Evolutionary conservation across 1,140 invertebrate genomes (phyloP).

Genomic region (Lysiphlebus fabarum): DNA sequence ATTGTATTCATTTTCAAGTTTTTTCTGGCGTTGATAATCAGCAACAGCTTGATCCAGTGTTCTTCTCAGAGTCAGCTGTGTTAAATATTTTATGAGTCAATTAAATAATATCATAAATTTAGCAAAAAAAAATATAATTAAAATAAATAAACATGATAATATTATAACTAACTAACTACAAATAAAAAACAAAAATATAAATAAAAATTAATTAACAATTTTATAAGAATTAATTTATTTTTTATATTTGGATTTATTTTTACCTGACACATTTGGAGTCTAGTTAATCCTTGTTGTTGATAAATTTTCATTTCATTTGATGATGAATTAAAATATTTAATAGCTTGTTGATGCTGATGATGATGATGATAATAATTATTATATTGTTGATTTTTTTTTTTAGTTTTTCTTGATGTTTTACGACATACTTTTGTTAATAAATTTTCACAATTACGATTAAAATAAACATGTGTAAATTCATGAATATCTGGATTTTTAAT

Average conservation of each 20-base stretch:
- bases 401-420: conserved; percentile 44
- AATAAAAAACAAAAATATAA: not conserved
- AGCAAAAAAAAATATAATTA: not conserved
- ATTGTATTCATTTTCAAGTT: conserved; percentile 9
- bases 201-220: not conserved
- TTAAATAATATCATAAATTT: not conserved
- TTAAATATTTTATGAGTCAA: not conserved
- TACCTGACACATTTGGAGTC: conserved; percentile 44
- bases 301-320: conserved; percentile 11
- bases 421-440: conserved; percentile 58
- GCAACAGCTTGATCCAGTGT: conserved; percentile 38
- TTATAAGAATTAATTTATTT: not conserved
- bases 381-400: conserved; percentile 17
- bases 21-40: conserved; percentile 30
- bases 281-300: conserved; percentile 30
- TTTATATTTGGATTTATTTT: not conserved
- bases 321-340: not conserved
- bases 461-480: conserved; percentile 60
- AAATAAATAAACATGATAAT: too few species aligned
- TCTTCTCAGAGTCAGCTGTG: conserved; percentile 39
- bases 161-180: too few species aligned
- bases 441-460: conserved; percentile 55
- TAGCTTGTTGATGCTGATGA: too few species aligned
- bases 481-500: conserved; percentile 59
- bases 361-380: too few species aligned